Conservation (phyloP, 2,113 vertebrate genomes). For the Heterochromis multidens region DNA sequence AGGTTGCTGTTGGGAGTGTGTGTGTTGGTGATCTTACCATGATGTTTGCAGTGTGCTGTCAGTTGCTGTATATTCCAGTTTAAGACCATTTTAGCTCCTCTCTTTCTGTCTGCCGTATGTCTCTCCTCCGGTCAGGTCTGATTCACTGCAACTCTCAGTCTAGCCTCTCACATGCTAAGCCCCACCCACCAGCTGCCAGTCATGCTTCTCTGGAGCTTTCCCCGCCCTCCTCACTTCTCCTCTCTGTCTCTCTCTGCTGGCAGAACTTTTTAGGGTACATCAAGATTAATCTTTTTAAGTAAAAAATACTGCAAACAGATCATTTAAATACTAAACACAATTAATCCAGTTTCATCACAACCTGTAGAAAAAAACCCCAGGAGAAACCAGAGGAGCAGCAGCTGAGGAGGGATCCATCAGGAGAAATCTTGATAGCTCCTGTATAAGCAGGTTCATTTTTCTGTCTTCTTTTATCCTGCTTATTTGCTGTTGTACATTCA, state of each 20-base stretch:
- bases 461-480: not conserved
- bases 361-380: not conserved
- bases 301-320: not conserved
- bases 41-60: conserved; percentile 4
- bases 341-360: not conserved
- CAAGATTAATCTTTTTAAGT: not conserved
- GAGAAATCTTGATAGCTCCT: not conserved
- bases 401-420: not conserved
- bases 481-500: too few species aligned
- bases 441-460: not conserved
- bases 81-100: conserved; percentile 46
- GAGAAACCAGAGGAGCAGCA: not conserved
- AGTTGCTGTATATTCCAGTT: not conserved
- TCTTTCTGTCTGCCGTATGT: not conserved
- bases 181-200: conserved; percentile 55
- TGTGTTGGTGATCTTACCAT: conserved; percentile 60
- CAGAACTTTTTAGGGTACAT: not conserved
- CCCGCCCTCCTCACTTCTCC: not conserved
- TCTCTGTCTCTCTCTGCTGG: conserved; percentile 38
- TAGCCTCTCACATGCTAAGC: conserved; percentile 33
- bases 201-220: conserved; percentile 3
- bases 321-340: not conserved
- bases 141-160: conserved; percentile 39
- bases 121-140: conserved; percentile 37
- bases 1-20: not conserved